These are phyloP conservation scores for Pogonocichla stellata DNA, from an alignment of 2,113 vertebrate species.

Conservation along the genomic window DNA sequence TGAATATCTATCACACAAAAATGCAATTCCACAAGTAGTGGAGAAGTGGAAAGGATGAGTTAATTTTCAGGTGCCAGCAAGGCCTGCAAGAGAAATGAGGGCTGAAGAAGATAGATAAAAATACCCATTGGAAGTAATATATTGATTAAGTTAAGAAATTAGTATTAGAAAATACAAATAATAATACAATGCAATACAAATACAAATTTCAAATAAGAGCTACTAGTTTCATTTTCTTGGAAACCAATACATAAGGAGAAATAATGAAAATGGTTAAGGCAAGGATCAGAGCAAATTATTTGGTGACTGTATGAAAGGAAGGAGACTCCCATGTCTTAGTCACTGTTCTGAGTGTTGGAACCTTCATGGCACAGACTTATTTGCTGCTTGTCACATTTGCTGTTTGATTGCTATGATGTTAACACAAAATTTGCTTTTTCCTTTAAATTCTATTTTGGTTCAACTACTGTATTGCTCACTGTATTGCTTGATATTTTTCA, in stretches of 20 bases:
- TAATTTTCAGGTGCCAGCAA: neutral
- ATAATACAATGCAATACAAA: too few relatives aligned
- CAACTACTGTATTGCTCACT: neutral
- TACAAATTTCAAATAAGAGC: neutral
- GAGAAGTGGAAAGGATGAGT: neutral
- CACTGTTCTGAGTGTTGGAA: neutral
- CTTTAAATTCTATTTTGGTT: neutral
- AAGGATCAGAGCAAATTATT: neutral
- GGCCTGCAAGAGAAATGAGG: neutral
- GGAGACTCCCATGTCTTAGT: neutral
- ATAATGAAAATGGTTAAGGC: neutral
- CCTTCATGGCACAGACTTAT: neutral
- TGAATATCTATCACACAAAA: neutral
- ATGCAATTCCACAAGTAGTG: neutral
- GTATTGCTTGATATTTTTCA: neutral
- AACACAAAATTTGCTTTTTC: neutral
- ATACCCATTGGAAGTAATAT: neutral
- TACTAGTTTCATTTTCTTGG: neutral
- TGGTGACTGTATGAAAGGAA: neutral
- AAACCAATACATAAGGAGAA: neutral
- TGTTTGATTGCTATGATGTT: neutral
- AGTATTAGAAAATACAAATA: neutral
- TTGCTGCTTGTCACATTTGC: neutral
- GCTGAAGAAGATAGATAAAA: neutral
- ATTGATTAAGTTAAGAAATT: neutral